Percentiles rank a stretch among this genome's conserved stretches.
Conservation (phyloP, 2,888 invertebrate genomes). For the Ormyrus nitidulus region DNA sequence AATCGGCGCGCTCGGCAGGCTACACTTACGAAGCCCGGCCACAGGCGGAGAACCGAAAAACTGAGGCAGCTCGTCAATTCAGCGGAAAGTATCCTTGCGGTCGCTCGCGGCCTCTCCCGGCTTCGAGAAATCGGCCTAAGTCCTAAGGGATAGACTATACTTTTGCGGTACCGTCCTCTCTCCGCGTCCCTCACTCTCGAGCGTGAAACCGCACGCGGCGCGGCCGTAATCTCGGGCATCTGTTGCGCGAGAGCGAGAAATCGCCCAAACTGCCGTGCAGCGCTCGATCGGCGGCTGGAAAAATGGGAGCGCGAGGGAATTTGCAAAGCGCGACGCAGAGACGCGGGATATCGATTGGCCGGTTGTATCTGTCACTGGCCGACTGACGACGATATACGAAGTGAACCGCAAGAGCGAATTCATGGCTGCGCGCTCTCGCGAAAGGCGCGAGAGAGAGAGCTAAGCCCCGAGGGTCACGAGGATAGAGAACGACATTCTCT, state of each 20-base stretch:
- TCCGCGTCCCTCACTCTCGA: slow-evolving; percentile 64
- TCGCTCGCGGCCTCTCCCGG: slow-evolving; percentile 53
- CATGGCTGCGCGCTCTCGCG: slow-evolving; percentile 18
- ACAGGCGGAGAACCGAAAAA: slow-evolving; percentile 21
- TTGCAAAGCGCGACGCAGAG: slow-evolving; percentile 12
- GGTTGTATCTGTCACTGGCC: slow-evolving; percentile 25
- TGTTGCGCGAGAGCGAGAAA: slow-evolving; percentile 28
- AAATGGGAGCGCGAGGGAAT: slow-evolving; percentile 14
- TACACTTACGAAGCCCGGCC: slow-evolving; percentile 51
- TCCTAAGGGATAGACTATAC: slow-evolving; percentile 37
- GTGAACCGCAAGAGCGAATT: background rate
- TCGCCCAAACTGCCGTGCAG: slow-evolving; percentile 25
- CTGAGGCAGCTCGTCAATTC: slow-evolving; percentile 7
- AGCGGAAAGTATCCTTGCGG: slow-evolving; percentile 55
- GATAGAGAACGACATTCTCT: slow-evolving; percentile 42
- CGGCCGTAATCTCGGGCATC: slow-evolving; percentile 29
- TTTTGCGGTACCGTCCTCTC: slow-evolving; percentile 26
- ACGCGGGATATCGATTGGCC: slow-evolving; percentile 42
- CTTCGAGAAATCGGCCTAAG: slow-evolving; percentile 60
- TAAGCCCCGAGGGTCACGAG: slow-evolving; percentile 47
- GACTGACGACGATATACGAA: slow-evolving; percentile 35
- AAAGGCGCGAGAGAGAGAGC: slow-evolving; percentile 35
- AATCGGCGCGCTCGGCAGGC: slow-evolving; percentile 36
- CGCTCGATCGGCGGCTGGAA: slow-evolving; percentile 4
- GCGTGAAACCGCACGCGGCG: slow-evolving; percentile 63